Percentiles rank a stretch among this genome's conserved stretches.
Conservation (phyloP, 2,888 invertebrate species). For the Ectropis crepuscularia region DNA sequence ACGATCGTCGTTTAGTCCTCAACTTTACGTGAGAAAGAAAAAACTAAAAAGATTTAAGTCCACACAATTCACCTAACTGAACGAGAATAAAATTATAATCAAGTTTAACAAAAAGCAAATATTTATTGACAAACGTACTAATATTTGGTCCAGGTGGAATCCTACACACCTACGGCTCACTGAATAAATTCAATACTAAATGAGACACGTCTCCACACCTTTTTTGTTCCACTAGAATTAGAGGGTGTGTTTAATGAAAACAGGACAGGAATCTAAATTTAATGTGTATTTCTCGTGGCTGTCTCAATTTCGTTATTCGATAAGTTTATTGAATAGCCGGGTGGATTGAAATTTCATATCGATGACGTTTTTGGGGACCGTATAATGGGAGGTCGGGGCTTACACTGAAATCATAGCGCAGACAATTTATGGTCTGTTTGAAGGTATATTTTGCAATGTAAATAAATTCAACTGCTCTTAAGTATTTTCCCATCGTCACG, state of each 20-base stretch:
- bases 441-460: neutral
- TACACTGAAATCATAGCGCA: conserved; percentile 24
- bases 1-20: no score
- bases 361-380: conserved; percentile 45
- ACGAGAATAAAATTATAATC: no score
- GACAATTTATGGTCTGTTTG: conserved; percentile 17
- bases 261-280: conserved; percentile 68
- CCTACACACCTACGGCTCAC: no score
- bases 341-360: conserved; percentile 51
- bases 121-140: no score
- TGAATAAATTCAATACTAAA: no score
- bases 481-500: no score
- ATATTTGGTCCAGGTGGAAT: no score
- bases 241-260: conserved; percentile 69
- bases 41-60: no score
- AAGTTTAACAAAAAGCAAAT: no score
- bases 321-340: conserved; percentile 57
- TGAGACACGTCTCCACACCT: conserved; percentile 45
- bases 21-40: no score
- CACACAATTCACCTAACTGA: no score
- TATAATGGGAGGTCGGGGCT: conserved; percentile 36
- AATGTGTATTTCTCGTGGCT: conserved; percentile 59
- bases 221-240: conserved; percentile 50
- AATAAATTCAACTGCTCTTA: no score
- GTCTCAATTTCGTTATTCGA: conserved; percentile 62